Evolutionary conservation across 2,797 vertebrate genomes (phyloP).

Genomic region (Arctocebus calabarensis): DNA sequence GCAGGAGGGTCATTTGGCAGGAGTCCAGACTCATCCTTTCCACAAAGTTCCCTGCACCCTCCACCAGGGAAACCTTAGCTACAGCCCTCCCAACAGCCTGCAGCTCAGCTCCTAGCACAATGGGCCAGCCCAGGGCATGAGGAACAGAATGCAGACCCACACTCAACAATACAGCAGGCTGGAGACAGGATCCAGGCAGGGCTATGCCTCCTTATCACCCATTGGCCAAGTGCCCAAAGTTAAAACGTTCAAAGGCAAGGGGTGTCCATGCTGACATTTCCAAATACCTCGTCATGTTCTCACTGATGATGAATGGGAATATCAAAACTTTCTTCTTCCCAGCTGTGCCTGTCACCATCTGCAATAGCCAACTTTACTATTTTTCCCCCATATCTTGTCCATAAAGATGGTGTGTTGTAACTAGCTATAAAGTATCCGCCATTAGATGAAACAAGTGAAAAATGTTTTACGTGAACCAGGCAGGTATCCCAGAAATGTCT

Average conservation of each 20-base stretch:
- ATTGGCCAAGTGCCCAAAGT: neutral
- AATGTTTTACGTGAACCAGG: neutral
- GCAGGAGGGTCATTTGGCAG: constrained; percentile 54
- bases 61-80: constrained; percentile 46
- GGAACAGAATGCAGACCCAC: neutral
- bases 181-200: neutral
- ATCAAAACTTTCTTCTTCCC: neutral
- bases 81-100: neutral
- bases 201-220: neutral
- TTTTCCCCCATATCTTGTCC: neutral
- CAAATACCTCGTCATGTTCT: constrained; percentile 12
- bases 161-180: neutral
- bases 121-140: neutral
- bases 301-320: neutral
- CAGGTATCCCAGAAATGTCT: neutral
- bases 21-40: constrained; percentile 57
- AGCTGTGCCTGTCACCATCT: neutral
- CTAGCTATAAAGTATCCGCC: neutral
- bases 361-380: neutral
- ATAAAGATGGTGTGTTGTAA: constrained; percentile 43
- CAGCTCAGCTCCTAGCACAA: neutral
- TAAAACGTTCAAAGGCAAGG: neutral
- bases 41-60: constrained; percentile 42
- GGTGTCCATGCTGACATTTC: neutral
- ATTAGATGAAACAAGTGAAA: neutral